phyloP scores from a whole-genome alignment of 2,888 invertebrate species.

The Tubulanus polymorphus region DNA sequence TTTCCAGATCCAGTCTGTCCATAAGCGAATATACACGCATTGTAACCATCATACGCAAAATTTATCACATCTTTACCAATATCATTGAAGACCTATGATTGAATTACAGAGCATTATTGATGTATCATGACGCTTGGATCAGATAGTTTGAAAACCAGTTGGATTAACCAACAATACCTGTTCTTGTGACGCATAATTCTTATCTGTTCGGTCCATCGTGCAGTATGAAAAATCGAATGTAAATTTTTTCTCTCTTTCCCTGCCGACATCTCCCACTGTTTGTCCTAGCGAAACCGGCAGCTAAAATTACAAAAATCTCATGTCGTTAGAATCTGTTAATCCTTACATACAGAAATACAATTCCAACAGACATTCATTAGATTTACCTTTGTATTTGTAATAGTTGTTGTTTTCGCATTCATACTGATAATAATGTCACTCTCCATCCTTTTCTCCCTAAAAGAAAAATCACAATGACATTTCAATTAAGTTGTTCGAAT shows the following conservation, averaged over 20 bases:
- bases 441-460: constrained; percentile 40
- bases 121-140: not conserved
- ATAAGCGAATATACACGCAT: constrained; percentile 84
- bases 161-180: constrained; percentile 25
- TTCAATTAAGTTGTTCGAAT: too few relatives aligned
- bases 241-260: constrained; percentile 45
- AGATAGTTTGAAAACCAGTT: not conserved
- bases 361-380: constrained; percentile 1
- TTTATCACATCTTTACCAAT: constrained; percentile 63
- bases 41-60: constrained; percentile 65
- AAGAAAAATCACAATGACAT: constrained; percentile 28
- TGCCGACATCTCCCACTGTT: constrained; percentile 29
- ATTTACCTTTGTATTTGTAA: constrained; percentile 43
- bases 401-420: constrained; percentile 38
- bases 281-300: constrained; percentile 23
- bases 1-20: constrained; percentile 87
- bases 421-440: constrained; percentile 41
- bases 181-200: constrained; percentile 38
- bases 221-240: constrained; percentile 51
- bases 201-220: constrained; percentile 32
- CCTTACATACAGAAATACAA: not conserved
- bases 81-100: constrained; percentile 61
- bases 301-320: constrained; percentile 15
- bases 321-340: not conserved
- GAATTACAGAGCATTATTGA: constrained; percentile 11